Conservation (phyloP, 2,888 invertebrate species). For the Agrypnus murinus region DNA sequence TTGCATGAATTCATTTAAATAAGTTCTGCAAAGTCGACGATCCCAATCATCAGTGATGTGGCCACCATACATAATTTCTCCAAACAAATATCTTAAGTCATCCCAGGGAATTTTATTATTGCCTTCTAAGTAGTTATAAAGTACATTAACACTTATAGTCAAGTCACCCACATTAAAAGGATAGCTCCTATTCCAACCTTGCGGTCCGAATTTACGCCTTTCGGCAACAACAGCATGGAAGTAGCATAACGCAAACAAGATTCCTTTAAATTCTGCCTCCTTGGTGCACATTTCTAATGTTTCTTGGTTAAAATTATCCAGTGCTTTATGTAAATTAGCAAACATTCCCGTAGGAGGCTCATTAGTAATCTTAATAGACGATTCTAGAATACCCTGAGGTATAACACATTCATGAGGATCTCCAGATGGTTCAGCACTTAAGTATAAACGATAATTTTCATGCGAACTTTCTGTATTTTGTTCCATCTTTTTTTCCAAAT, state of each 20-base stretch:
- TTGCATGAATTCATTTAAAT: slow-evolving; percentile 91
- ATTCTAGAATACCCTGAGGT: slow-evolving; percentile 91
- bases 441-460: slow-evolving; percentile 80
- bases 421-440: slow-evolving; percentile 91
- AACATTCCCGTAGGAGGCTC: slow-evolving; percentile 97
- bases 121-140: slow-evolving; percentile 93
- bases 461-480: slow-evolving; percentile 82
- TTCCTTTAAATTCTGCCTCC: slow-evolving; percentile 93
- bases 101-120: slow-evolving; percentile 94
- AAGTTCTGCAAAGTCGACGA: slow-evolving; percentile 88
- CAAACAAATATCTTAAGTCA: slow-evolving; percentile 94
- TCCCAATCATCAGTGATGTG: slow-evolving; percentile 99
- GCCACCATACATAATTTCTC: slow-evolving; percentile 98
- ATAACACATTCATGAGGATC: slow-evolving; percentile 80
- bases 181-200: slow-evolving; percentile 91
- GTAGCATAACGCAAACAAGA: slow-evolving; percentile 92
- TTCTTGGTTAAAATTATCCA: slow-evolving; percentile 94
- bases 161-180: slow-evolving; percentile 90
- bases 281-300: slow-evolving; percentile 94
- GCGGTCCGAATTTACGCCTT: slow-evolving; percentile 94
- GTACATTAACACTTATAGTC: slow-evolving; percentile 92
- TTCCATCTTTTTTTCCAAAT: slow-evolving; percentile 93
- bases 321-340: slow-evolving; percentile 93
- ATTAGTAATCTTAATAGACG: slow-evolving; percentile 96
- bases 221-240: slow-evolving; percentile 97